These are phyloP conservation scores for Procambarus clarkii DNA, from an alignment of 1,140 invertebrate species.

Conservation along the genomic window DNA sequence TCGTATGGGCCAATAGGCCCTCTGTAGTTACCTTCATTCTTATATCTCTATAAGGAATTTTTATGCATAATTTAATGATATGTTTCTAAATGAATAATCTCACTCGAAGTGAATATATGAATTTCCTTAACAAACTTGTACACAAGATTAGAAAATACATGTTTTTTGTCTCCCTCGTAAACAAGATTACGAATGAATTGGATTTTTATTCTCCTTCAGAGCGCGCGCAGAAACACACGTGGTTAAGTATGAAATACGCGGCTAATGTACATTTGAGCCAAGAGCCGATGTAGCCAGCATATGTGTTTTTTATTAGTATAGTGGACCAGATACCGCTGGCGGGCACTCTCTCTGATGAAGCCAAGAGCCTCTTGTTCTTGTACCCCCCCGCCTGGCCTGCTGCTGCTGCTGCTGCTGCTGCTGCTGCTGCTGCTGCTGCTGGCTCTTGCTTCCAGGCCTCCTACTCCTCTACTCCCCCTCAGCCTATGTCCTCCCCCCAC, in stretches of 20 bases:
- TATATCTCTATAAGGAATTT: no score
- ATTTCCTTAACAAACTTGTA: background rate
- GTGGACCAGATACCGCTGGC: constrained; percentile 56
- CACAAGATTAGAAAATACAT: background rate
- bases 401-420: background rate
- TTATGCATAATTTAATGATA: background rate
- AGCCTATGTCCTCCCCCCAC: background rate
- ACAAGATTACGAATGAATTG: constrained; percentile 55
- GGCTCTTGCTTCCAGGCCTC: background rate
- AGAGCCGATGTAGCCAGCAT: constrained; percentile 61
- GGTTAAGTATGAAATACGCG: constrained; percentile 64
- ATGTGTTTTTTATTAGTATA: constrained; percentile 67
- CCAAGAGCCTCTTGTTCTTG: constrained; percentile 25
- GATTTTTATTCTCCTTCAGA: constrained; percentile 32
- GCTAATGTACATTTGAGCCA: constrained; percentile 64
- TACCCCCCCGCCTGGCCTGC: background rate
- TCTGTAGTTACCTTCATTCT: no score
- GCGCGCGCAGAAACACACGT: constrained; percentile 45
- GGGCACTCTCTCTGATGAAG: constrained; percentile 64
- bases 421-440: background rate
- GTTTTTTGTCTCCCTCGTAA: constrained; percentile 22
- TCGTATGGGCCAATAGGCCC: no score
- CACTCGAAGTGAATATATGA: background rate
- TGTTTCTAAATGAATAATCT: background rate
- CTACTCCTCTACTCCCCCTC: background rate